Evolutionary conservation across 92 coral and sea anemone genomes (phyloP).

Genomic region (Plumapathes pennacea): DNA sequence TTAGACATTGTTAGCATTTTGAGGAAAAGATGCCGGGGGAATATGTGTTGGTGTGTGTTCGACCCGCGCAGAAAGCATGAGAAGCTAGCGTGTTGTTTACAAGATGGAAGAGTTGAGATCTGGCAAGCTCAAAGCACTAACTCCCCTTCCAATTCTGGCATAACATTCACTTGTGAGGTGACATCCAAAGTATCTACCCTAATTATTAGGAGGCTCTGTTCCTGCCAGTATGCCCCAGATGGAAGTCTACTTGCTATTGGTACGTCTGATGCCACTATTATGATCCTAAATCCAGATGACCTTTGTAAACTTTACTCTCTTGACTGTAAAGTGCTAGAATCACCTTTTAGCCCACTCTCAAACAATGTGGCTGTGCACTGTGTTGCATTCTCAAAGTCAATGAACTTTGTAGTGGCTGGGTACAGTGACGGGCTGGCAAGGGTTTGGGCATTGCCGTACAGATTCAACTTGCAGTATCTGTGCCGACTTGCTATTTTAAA

Average conservation of each 20-base stretch:
- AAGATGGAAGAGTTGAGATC: constrained; percentile 79
- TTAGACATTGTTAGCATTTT: constrained; percentile 74
- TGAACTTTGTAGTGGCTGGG: constrained; percentile 80
- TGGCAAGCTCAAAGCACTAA: constrained; percentile 46
- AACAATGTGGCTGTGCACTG: constrained; percentile 74
- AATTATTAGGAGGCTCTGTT: constrained; percentile 57
- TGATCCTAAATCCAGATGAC: constrained; percentile 44
- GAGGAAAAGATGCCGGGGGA: constrained; percentile 77
- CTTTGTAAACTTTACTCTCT: constrained; percentile 33
- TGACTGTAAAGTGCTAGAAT: constrained; percentile 56
- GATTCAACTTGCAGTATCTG: constrained; percentile 68
- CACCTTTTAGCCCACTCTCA: constrained; percentile 43
- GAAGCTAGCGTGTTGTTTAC: constrained; percentile 76
- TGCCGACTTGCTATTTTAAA: constrained; percentile 76
- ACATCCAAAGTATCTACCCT: constrained; percentile 69
- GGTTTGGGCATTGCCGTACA: constrained; percentile 72
- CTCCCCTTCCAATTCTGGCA: constrained; percentile 34
- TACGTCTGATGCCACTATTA: constrained; percentile 73
- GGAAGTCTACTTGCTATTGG: constrained; percentile 69
- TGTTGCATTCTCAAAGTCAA: constrained; percentile 74
- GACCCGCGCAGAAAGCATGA: constrained; percentile 64
- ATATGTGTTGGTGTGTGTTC: constrained; percentile 85
- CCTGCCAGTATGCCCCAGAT: constrained; percentile 79
- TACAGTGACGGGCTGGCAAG: constrained; percentile 75
- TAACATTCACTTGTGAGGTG: constrained; percentile 62